Conservation (phyloP, 2,113 vertebrate species). For the Riparia riparia region DNA sequence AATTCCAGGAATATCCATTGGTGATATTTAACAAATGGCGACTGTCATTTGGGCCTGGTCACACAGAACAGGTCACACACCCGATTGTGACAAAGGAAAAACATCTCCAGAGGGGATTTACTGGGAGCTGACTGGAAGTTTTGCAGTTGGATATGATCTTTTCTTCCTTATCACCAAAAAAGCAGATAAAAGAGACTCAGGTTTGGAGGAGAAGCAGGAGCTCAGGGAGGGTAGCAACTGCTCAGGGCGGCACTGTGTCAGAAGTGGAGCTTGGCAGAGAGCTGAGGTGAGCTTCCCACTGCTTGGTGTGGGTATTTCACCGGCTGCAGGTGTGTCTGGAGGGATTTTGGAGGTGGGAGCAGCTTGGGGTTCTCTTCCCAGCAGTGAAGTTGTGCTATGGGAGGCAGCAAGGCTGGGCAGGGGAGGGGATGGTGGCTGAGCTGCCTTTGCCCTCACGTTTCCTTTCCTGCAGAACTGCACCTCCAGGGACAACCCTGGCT, state of each 20-base stretch:
- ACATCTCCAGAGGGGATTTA: background rate
- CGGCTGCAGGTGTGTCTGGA: background rate
- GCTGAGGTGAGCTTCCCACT: background rate
- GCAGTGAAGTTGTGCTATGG: background rate
- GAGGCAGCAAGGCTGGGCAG: background rate
- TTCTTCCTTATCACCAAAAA: background rate
- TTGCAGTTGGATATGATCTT: background rate
- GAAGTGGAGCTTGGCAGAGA: background rate
- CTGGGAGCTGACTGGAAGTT: background rate
- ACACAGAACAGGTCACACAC: background rate
- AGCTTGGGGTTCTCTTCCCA: background rate
- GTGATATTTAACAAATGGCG: background rate
- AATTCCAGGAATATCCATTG: background rate
- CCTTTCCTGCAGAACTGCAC: background rate
- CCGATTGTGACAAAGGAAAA: background rate
- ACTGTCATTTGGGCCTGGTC: background rate
- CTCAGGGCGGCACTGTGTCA: background rate
- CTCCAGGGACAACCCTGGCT: background rate
- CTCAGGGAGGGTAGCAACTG: background rate
- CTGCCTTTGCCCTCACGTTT: background rate
- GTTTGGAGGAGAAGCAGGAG: background rate
- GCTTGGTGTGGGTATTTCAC: background rate
- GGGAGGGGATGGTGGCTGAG: background rate
- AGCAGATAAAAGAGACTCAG: accelerated
- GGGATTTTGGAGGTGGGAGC: background rate